Evolutionary conservation across 2,888 invertebrate species (phyloP).

Genomic region (Dicranocentrus wangi): DNA sequence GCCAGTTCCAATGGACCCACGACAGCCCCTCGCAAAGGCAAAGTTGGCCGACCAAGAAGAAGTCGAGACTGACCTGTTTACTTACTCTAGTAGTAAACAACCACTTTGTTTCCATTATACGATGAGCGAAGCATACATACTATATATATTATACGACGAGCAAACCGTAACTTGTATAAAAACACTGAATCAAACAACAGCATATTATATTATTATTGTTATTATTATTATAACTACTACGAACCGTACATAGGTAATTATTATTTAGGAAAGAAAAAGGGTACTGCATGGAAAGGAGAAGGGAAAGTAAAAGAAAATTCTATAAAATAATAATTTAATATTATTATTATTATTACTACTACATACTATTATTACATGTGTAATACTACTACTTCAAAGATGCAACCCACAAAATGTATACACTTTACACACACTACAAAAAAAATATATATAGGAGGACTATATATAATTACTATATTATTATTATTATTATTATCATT

Average conservation of each 20-base stretch:
- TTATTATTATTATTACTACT: too few relatives aligned
- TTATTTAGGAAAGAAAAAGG: conserved; percentile 4
- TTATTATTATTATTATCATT: conserved; percentile 10
- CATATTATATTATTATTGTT: too few relatives aligned
- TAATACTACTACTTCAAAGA: too few relatives aligned
- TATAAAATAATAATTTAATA: not conserved
- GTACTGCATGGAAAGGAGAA: too few relatives aligned
- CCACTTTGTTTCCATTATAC: conserved; percentile 25
- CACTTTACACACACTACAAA: conserved; percentile 21
- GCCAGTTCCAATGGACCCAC: conserved; percentile 72
- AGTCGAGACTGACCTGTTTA: conserved; percentile 86
- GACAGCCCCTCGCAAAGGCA: conserved; percentile 82
- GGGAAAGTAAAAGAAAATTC: not conserved
- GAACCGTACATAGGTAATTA: not conserved
- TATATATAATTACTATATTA: too few relatives aligned
- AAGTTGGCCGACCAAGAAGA: conserved; percentile 90
- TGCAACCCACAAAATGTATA: conserved; percentile 12
- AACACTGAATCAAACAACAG: conserved; percentile 18
- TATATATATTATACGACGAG: conserved; percentile 7
- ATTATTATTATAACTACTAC: conserved; percentile 2
- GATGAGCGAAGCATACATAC: conserved; percentile 7
- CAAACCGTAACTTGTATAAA: not conserved
- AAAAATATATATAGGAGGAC: conserved; percentile 15
- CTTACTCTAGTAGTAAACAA: conserved; percentile 27
- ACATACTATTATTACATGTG: too few relatives aligned